These are phyloP conservation scores for Danaus plexippus DNA, from an alignment of 1,140 invertebrate genomes.

Conservation along the genomic window DNA sequence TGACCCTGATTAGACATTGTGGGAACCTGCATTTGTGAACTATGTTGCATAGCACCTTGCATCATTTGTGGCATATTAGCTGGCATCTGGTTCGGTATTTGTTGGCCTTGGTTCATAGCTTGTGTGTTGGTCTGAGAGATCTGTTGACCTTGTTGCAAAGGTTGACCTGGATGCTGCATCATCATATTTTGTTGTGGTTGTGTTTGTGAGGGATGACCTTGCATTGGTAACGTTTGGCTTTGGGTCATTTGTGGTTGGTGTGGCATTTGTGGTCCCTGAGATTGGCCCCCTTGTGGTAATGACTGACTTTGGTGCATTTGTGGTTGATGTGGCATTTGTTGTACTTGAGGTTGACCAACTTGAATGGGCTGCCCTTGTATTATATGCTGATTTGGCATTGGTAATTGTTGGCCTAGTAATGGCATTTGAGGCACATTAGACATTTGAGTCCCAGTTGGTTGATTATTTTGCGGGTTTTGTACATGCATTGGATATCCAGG, in stretches of 20 bases:
- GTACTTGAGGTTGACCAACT: constrained; percentile 28
- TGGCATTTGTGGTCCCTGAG: constrained; percentile 32
- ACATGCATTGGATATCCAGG: constrained; percentile 43
- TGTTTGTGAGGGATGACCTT: constrained; percentile 33
- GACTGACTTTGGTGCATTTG: constrained; percentile 5
- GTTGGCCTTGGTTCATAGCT: constrained; percentile 40
- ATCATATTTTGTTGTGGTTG: constrained; percentile 39
- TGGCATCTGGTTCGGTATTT: constrained; percentile 32
- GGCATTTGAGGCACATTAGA: constrained; percentile 26
- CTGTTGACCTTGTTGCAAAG: constrained; percentile 40
- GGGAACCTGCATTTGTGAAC: constrained; percentile 20
- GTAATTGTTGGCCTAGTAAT: constrained; percentile 22
- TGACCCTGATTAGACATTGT: constrained; percentile 16
- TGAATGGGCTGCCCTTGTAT: constrained; percentile 25
- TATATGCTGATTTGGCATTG: constrained; percentile 28
- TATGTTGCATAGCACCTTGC: constrained; percentile 18
- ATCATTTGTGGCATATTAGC: constrained; percentile 24
- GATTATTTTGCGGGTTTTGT: constrained; percentile 40
- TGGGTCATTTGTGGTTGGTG: constrained; percentile 37
- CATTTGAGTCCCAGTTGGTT: constrained; percentile 38
- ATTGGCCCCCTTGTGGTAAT: constrained; percentile 25
- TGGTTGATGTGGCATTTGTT: constrained; percentile 15
- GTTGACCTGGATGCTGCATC: constrained; percentile 30
- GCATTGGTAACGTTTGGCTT: constrained; percentile 47
- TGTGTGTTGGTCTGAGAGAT: constrained; percentile 46